A percentile compares a stretch with the other conserved stretches of the same genome.
Evolutionary conservation across 2,113 vertebrate species (phyloP).

Genomic region (Epinephelus moara): DNA sequence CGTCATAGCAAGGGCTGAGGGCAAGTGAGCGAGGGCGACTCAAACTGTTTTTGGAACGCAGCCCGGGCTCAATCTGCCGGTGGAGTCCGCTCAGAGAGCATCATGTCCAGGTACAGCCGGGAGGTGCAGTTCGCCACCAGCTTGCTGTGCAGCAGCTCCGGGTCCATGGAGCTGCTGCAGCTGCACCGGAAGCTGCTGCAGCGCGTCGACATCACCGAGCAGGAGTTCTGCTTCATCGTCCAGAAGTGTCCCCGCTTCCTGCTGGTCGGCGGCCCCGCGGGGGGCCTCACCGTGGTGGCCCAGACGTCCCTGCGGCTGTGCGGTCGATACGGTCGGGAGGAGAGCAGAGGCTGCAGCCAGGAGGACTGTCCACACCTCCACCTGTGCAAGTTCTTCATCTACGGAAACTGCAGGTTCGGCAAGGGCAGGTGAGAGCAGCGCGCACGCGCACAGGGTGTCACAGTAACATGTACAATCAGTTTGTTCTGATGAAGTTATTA

Average conservation of each 20-base stretch:
- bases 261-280: constrained; percentile 40
- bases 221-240: constrained; percentile 67
- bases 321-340: constrained; percentile 61
- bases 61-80: no score
- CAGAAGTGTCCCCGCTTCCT: constrained; percentile 70
- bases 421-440: constrained; percentile 75
- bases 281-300: constrained; percentile 69
- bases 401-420: constrained; percentile 81
- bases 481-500: no score
- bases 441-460: neutral
- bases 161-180: constrained; percentile 68
- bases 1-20: no score
- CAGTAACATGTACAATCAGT: neutral
- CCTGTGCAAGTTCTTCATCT: constrained; percentile 81
- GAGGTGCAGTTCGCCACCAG: constrained; percentile 72
- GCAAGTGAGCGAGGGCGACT: no score
- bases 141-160: constrained; percentile 68
- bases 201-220: constrained; percentile 56
- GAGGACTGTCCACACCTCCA: constrained; percentile 77
- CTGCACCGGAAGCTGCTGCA: constrained; percentile 66
- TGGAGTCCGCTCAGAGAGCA: neutral
- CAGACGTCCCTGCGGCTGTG: constrained; percentile 80
- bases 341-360: constrained; percentile 44
- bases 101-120: constrained; percentile 52
- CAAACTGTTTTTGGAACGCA: no score